These are phyloP conservation scores for Phyllostomus hastatus DNA, from an alignment of 2,113 vertebrate species.

Conservation along the genomic window DNA sequence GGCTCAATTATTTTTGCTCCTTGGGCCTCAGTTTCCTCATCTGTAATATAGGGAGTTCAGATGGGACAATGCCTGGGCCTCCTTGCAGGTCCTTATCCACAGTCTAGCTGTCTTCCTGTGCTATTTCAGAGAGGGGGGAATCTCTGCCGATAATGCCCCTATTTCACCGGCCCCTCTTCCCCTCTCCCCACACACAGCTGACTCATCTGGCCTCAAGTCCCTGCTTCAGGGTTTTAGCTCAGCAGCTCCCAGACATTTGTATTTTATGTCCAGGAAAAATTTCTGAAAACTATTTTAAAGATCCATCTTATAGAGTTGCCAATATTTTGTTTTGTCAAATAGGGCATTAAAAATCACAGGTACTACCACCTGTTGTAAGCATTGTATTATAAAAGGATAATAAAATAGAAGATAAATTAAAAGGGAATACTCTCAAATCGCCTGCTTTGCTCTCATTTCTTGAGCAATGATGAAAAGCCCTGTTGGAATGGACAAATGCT, in stretches of 20 bases:
- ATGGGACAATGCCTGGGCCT: neutral
- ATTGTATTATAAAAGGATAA: neutral
- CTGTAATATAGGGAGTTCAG: neutral
- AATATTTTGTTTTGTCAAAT: conserved; percentile 52
- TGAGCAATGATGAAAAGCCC: neutral
- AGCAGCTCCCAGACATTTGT: conserved; percentile 18
- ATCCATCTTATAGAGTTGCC: neutral
- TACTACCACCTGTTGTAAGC: neutral
- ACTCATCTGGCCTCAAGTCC: neutral
- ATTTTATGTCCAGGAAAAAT: conserved; percentile 15
- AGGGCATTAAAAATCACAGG: conserved; percentile 51
- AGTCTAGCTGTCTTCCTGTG: neutral
- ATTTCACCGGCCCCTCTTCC: fast-evolving
- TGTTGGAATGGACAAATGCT: neutral
- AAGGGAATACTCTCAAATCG: neutral
- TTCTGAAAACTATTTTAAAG: conserved; percentile 23
- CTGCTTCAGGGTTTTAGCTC: neutral
- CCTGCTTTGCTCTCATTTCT: neutral
- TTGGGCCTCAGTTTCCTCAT: neutral
- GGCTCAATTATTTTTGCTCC: neutral
- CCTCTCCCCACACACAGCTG: neutral
- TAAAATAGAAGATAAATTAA: neutral
- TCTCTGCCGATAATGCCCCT: neutral
- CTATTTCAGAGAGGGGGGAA: neutral
- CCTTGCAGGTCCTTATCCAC: neutral